Evolutionary conservation across 1,140 invertebrate genomes (phyloP).

Genomic region (Wiebesia pumilae): DNA sequence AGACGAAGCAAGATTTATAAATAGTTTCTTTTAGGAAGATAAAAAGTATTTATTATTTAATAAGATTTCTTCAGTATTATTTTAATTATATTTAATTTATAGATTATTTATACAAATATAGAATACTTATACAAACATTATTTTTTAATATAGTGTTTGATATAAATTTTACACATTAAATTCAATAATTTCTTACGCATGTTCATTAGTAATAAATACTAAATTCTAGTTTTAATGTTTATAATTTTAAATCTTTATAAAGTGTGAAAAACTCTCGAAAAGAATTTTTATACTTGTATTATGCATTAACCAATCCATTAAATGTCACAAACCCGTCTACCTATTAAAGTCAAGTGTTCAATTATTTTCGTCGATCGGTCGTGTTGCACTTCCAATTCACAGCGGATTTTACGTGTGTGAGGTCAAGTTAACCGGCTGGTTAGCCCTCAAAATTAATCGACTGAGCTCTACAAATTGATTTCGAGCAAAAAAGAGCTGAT

Average conservation of each 20-base stretch:
- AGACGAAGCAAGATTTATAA: too few relatives aligned
- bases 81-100: too few relatives aligned
- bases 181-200: background rate
- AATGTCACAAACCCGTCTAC: background rate
- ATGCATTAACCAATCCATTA: background rate
- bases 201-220: background rate
- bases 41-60: too few relatives aligned
- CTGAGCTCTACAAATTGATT: conserved; percentile 19
- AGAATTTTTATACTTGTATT: background rate
- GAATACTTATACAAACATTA: too few relatives aligned
- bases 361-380: background rate
- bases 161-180: too few relatives aligned
- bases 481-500: background rate
- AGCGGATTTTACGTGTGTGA: background rate
- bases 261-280: background rate
- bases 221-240: background rate
- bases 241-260: background rate
- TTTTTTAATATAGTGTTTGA: too few relatives aligned
- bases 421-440: conserved; percentile 7
- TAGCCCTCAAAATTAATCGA: conserved; percentile 18
- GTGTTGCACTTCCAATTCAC: background rate
- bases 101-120: too few relatives aligned
- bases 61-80: too few relatives aligned
- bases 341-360: conserved; percentile 2
- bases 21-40: too few relatives aligned